Base-by-base conservation (phyloP, 2,888 invertebrate species). In the Apeira syringaria region DNA sequence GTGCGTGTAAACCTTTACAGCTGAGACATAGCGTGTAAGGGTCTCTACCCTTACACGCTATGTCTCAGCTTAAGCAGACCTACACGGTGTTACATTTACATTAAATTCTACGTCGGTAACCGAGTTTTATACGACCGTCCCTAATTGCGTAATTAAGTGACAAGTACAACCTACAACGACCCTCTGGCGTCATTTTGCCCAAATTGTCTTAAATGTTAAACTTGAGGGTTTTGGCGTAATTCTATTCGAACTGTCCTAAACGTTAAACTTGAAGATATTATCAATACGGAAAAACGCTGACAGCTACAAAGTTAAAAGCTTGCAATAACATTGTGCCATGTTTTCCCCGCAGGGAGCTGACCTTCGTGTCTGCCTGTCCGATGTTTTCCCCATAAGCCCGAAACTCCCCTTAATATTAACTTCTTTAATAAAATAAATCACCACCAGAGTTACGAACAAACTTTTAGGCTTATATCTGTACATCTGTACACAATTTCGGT, bases 371-470 rank as follows among this genome's bases (percentile, higher is more conserved):
- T 9, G 8, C 33, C 25, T 13, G 10, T 20, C 27, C 22, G 22
- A 42, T 42, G 28, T 40, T 33, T 30, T 45, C 20, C 20, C 8
- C 6, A 18, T 12, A 29, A 10, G 3, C 18, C 11, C 25, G 13
- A 26, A 27, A 26, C 15, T 39, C 22, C 2, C 22, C 11, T 17
- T 31, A 35, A 31, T 34, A 32, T 30, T 35, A 46, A 40, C 35
- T 46, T 40, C 17, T 29, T 25, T 31, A 41, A 41, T 41, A 40
- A 46, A 40, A 46, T 46, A 40, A 40, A 46, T 46, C 30, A 32
- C 32, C 18, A 32, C 12, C 24, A 29, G 26, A 34, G 27, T 27
- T 17, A 10, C 18, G 20, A 8, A 27, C 17, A 39, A 45, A 38
- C 18, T 39, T 45, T 45, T 35, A 6, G 9, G 12, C 7, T 34